Percentiles rank a stretch among this genome's conserved stretches.
Conservation (phyloP, 2,113 vertebrate genomes). For the Rhynchomys soricoides region DNA sequence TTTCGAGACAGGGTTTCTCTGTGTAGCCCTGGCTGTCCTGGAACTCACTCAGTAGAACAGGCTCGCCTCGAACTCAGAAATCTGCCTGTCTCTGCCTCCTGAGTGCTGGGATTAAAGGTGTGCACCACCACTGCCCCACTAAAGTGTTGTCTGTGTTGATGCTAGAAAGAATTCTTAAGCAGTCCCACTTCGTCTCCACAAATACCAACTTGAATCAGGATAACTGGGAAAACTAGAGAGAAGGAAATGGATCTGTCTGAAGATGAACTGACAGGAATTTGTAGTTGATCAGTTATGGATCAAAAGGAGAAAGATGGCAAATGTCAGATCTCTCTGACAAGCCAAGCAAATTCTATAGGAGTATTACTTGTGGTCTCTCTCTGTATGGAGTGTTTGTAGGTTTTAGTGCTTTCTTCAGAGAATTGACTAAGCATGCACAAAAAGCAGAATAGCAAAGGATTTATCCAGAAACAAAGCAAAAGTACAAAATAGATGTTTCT, state of each 20-base stretch:
- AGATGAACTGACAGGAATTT: background rate
- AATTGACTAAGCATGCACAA: background rate
- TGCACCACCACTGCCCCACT: too few species aligned
- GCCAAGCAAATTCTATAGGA: background rate
- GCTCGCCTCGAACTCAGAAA: too few species aligned
- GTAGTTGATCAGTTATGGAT: background rate
- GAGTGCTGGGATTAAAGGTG: too few species aligned
- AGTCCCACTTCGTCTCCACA: background rate
- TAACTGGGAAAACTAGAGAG: background rate
- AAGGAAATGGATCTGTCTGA: background rate
- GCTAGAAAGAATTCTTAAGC: background rate
- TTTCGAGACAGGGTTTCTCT: too few species aligned
- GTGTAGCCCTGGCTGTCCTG: too few species aligned
- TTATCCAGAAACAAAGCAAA: background rate
- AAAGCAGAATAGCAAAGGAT: background rate
- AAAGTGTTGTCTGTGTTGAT: too few species aligned
- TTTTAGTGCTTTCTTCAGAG: background rate
- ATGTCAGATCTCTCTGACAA: background rate
- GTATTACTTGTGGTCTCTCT: background rate
- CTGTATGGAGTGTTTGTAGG: background rate
- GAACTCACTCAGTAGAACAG: too few species aligned
- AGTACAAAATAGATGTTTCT: background rate
- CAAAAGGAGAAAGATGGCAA: background rate
- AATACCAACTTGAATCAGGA: background rate
- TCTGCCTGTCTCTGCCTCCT: too few species aligned